A percentile compares a stretch with the other conserved stretches of the same genome.
These are phyloP conservation scores for Spodoptera frugiperda DNA, from an alignment of 1,140 invertebrate genomes.

Conservation along the genomic window DNA sequence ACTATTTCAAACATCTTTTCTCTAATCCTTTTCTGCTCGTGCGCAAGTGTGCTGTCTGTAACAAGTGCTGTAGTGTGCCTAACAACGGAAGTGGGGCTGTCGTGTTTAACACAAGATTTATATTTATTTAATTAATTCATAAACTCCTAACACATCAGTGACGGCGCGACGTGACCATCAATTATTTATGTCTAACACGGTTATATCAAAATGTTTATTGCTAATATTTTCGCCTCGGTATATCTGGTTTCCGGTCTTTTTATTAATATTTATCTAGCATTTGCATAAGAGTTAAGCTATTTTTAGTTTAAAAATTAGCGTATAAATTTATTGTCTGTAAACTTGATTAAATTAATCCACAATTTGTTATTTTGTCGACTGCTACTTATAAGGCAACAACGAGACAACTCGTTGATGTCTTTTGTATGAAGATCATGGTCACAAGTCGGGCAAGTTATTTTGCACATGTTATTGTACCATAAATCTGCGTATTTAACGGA, in stretches of 20 bases:
- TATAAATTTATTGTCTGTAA: neutral
- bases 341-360: neutral
- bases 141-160: constrained; percentile 36
- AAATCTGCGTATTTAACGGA: too few species aligned
- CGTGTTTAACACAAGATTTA: constrained; percentile 60
- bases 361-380: neutral
- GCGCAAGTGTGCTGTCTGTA: constrained; percentile 71
- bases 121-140: constrained; percentile 46
- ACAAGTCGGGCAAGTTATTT: neutral
- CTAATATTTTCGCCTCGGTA: constrained; percentile 10
- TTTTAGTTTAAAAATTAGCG: neutral
- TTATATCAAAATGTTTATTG: constrained; percentile 38
- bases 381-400: too few species aligned
- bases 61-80: constrained; percentile 69
- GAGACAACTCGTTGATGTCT: constrained; percentile 53
- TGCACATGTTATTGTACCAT: too few species aligned
- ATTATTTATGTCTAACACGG: constrained; percentile 26
- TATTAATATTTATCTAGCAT: neutral
- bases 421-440: constrained; percentile 36
- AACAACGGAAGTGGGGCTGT: constrained; percentile 69
- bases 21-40: constrained; percentile 78
- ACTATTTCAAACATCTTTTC: constrained; percentile 83
- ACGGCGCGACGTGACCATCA: constrained; percentile 11
- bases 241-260: neutral
- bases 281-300: neutral